Evolutionary conservation across 2,113 vertebrate genomes (phyloP).

Genomic region (Herpailurus yagouaroundi): DNA sequence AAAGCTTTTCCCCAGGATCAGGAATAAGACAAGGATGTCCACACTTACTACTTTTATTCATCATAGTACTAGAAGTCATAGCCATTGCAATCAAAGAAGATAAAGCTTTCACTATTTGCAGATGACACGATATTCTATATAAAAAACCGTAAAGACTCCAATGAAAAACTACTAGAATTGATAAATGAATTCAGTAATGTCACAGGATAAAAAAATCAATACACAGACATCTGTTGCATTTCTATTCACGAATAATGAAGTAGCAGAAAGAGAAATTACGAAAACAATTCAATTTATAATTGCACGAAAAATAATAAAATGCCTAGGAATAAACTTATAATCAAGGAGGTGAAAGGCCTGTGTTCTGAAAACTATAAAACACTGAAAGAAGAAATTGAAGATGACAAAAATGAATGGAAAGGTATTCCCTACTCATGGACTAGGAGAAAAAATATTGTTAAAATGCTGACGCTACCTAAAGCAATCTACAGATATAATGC

Average conservation of each 20-base stretch:
- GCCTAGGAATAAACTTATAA: not conserved
- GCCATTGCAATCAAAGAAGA: not conserved
- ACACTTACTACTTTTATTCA: not conserved
- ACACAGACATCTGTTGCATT: not conserved
- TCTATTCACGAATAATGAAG: not conserved
- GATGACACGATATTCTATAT: not conserved
- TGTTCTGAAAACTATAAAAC: not conserved
- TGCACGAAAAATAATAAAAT: not conserved
- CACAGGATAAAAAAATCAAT: not conserved
- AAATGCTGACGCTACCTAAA: not conserved
- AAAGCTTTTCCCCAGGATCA: not conserved
- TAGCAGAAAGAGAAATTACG: not conserved
- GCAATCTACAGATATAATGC: not conserved
- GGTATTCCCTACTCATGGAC: not conserved
- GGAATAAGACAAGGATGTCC: not conserved
- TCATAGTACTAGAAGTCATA: not conserved
- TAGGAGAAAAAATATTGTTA: not conserved
- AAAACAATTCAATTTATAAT: not conserved
- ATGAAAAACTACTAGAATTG: not conserved
- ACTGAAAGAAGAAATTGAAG: not conserved
- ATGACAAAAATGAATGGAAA: not conserved
- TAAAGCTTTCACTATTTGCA: not conserved
- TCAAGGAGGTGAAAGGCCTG: not conserved
- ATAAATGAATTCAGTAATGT: not conserved
- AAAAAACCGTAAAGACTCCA: not conserved